A percentile compares a stretch with the other conserved stretches of the same genome.
Conservation (phyloP, 1,140 invertebrate species). For the Nasonia longicornis region DNA sequence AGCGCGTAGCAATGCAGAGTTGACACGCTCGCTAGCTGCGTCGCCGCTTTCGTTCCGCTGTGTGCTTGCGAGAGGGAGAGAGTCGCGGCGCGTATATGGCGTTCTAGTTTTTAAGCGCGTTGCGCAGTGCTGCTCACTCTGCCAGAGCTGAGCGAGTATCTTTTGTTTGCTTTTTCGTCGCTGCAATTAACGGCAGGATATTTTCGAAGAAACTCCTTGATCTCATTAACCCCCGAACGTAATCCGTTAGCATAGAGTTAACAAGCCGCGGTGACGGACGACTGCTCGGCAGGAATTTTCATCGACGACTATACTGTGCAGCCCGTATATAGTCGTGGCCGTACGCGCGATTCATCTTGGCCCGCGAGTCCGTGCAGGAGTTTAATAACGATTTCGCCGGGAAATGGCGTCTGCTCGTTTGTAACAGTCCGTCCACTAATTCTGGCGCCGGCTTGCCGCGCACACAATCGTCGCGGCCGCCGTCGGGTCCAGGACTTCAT, state of each 20-base stretch:
- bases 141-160: neutral
- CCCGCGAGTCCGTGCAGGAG: neutral
- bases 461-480: slow-evolving; percentile 55
- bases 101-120: slow-evolving; percentile 23
- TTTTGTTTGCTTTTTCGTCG: neutral
- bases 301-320: neutral
- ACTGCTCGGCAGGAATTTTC: neutral
- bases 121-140: neutral
- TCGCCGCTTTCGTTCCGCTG: slow-evolving; percentile 34
- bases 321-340: neutral
- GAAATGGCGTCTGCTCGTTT: slow-evolving; percentile 46
- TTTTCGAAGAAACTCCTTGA: too few species aligned
- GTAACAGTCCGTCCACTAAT: slow-evolving; percentile 55
- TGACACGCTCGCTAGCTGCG: slow-evolving; percentile 5
- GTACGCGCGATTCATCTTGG: slow-evolving; percentile 46
- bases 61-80: too few species aligned
- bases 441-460: slow-evolving; percentile 45
- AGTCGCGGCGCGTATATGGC: neutral
- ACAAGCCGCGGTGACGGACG: neutral
- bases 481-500: slow-evolving; percentile 53
- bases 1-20: slow-evolving; percentile 27
- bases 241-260: neutral
- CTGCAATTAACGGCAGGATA: slow-evolving; percentile 10
- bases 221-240: neutral
- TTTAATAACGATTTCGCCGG: slow-evolving; percentile 48